phyloP scores from a whole-genome alignment of 2,888 invertebrate genomes.

The Cryptops parisi region DNA sequence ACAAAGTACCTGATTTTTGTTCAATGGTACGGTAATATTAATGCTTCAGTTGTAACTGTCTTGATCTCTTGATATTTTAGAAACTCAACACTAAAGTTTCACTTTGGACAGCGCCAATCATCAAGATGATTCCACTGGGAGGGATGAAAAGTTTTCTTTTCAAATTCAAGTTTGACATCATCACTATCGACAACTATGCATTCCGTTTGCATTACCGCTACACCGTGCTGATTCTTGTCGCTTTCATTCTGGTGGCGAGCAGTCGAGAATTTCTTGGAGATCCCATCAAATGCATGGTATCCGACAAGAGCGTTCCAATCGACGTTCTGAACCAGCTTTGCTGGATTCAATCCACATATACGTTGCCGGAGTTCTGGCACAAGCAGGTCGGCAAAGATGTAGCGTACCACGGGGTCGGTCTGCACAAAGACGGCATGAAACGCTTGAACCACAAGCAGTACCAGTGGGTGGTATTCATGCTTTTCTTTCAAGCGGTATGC shows the following conservation, averaged over 20 bases:
- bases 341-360: conserved; percentile 91
- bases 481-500: conserved; percentile 61
- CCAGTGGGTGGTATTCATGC: conserved; percentile 88
- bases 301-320: conserved; percentile 18
- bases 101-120: too few species aligned
- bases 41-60: too few species aligned
- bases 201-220: conserved; percentile 87
- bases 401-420: conserved; percentile 66
- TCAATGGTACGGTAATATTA: too few species aligned
- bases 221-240: conserved; percentile 75
- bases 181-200: conserved; percentile 84
- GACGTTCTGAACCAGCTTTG: conserved; percentile 88
- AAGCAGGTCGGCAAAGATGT: conserved; percentile 24
- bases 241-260: conserved; percentile 82
- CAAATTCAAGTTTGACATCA: conserved; percentile 66
- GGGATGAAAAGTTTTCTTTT: too few species aligned
- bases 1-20: too few species aligned
- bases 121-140: too few species aligned
- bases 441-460: conserved; percentile 72
- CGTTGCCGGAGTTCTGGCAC: conserved; percentile 67
- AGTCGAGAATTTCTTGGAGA: conserved; percentile 93
- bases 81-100: too few species aligned
- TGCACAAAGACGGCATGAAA: not conserved
- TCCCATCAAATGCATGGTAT: conserved; percentile 76
- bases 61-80: too few species aligned